Conservation (phyloP, 2,888 invertebrate genomes). For the Allophyes oxyacanthae region DNA sequence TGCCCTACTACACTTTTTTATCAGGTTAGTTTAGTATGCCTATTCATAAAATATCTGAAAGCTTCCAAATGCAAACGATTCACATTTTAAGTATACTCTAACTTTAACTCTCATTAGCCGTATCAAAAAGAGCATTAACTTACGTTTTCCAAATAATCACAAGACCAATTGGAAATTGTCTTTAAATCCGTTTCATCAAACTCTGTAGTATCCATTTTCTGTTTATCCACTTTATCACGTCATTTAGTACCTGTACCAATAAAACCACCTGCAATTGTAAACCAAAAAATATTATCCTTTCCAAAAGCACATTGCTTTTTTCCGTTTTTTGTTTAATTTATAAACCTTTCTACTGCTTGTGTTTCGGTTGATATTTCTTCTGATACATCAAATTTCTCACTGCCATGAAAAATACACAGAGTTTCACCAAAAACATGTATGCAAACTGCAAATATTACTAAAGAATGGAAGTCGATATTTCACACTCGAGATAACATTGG, state of each 20-base stretch:
- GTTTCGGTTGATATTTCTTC: neutral
- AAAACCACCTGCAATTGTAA: neutral
- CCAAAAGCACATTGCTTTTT: neutral
- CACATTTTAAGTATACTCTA: too few relatives aligned
- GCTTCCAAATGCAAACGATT: too few relatives aligned
- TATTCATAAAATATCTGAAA: too few relatives aligned
- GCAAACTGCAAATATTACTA: conserved; percentile 20
- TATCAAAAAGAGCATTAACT: conserved; percentile 43
- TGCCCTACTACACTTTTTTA: too few relatives aligned
- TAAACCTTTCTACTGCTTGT: neutral
- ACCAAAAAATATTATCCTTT: neutral
- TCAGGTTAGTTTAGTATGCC: too few relatives aligned
- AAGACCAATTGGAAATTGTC: conserved; percentile 64
- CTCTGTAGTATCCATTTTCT: conserved; percentile 51
- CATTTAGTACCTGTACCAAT: neutral
- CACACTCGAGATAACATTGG: conserved; percentile 71
- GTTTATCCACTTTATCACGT: neutral
- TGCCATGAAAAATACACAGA: conserved; percentile 3
- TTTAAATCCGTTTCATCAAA: conserved; percentile 46
- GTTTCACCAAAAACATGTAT: conserved; percentile 37
- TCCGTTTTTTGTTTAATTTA: too few relatives aligned
- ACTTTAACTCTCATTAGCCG: too few relatives aligned
- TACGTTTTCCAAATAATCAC: conserved; percentile 71
- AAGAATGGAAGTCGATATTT: conserved; percentile 32
- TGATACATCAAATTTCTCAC: neutral